A percentile compares a stretch with the other conserved stretches of the same genome.
Evolutionary conservation across 2,888 invertebrate genomes (phyloP).

Genomic region (Dicyrtoma fusca): DNA sequence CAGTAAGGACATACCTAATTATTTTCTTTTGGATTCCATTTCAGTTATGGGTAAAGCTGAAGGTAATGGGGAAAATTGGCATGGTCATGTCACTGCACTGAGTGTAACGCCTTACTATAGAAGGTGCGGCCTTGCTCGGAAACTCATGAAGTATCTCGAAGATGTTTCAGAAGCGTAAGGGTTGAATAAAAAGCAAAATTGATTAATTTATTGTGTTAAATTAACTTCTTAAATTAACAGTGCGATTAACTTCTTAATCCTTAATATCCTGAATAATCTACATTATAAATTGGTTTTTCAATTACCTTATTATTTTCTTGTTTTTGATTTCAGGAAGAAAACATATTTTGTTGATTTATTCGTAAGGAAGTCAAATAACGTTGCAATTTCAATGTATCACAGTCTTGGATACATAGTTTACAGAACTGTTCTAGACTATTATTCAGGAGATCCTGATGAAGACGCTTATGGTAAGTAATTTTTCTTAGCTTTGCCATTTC

Average conservation of each 20-base stretch:
- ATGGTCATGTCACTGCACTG: constrained; percentile 98
- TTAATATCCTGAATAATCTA: background rate
- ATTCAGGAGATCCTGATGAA: constrained; percentile 97
- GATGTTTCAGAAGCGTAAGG: constrained; percentile 90
- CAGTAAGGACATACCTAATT: background rate
- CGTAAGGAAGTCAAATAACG: constrained; percentile 95
- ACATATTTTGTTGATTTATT: constrained; percentile 98
- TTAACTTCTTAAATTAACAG: background rate
- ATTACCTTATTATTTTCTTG: background rate
- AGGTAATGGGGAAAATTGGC: constrained; percentile 94
- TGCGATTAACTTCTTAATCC: too few species aligned
- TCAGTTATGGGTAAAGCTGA: constrained; percentile 99
- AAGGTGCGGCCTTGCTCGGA: constrained; percentile 86
- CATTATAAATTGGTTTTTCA: background rate
- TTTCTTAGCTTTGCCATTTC: background rate
- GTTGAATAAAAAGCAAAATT: background rate
- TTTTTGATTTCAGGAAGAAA: constrained; percentile 71
- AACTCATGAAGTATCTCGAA: constrained; percentile 92
- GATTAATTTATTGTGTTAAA: background rate
- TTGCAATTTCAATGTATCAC: constrained; percentile 97
- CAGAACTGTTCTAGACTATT: constrained; percentile 94
- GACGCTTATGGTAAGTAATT: constrained; percentile 88
- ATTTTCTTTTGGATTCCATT: constrained; percentile 56
- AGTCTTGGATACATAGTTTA: constrained; percentile 96
- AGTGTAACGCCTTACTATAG: constrained; percentile 95